phyloP scores from a whole-genome alignment of 2,113 vertebrate genomes.

The Craseonycteris thonglongyai region DNA sequence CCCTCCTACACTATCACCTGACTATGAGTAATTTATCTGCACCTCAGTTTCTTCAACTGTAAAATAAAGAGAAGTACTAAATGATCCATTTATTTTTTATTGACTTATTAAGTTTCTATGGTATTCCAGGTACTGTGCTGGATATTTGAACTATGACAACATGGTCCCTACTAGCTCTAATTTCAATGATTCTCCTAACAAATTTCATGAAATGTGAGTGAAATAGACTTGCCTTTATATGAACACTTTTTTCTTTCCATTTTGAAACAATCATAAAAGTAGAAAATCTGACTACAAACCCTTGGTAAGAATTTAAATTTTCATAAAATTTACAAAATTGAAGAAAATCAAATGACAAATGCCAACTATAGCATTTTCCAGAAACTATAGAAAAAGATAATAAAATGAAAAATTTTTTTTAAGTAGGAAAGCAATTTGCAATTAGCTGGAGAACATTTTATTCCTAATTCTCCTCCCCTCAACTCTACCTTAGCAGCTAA shows the following conservation, averaged over 20 bases:
- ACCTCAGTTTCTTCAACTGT: not conserved
- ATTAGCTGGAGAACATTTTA: slow-evolving; percentile 1
- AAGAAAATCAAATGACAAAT: not conserved
- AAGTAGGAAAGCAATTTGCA: slow-evolving; percentile 12
- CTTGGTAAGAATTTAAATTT: not conserved
- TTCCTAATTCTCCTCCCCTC: not conserved
- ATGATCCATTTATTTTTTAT: not conserved
- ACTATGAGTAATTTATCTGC: not conserved
- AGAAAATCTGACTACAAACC: not conserved
- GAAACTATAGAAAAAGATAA: not conserved
- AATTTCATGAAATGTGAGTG: not conserved
- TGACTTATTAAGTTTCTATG: not conserved
- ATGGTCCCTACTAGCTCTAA: not conserved
- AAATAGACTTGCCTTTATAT: not conserved
- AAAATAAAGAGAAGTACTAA: not conserved
- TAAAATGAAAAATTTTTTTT: not conserved
- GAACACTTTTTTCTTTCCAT: not conserved
- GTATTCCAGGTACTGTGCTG: not conserved
- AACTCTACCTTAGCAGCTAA: not conserved
- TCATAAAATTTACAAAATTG: not conserved
- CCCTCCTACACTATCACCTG: no score
- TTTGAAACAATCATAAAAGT: not conserved
- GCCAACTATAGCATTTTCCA: not conserved
- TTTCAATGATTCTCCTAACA: not conserved
- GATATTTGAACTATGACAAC: not conserved